Percentiles rank a stretch among this genome's conserved stretches.
Evolutionary conservation across 53 echinoderm and acorn worm species (phyloP).

Genomic region (Paracentrotus lividus): DNA sequence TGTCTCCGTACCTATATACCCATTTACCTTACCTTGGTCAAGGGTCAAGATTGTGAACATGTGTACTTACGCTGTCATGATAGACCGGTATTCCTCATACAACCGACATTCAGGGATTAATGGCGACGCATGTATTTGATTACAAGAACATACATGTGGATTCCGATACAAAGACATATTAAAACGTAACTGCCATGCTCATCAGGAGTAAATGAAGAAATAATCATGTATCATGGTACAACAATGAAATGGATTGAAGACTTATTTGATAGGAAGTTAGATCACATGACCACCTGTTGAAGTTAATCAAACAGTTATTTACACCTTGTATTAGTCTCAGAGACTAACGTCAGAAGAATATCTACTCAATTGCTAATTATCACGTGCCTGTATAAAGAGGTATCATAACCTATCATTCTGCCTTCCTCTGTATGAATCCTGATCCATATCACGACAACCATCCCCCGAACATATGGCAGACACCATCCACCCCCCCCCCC

Average conservation of each 20-base stretch:
- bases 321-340: neutral
- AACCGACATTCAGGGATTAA: neutral
- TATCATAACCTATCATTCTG: neutral
- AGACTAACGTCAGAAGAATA: neutral
- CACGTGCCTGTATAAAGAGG: neutral
- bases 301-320: neutral
- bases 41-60: no score
- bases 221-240: no score
- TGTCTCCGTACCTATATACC: no score
- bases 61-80: neutral
- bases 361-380: neutral
- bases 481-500: no score
- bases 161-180: neutral
- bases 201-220: no score
- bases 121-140: neutral
- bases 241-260: no score
- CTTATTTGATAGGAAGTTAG: no score
- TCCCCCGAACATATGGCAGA: no score
- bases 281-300: neutral
- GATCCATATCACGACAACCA: no score
- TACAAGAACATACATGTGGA: neutral
- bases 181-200: neutral
- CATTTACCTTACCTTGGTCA: no score
- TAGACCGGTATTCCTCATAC: neutral
- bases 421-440: no score